Evolutionary conservation across 64 coral and sea anemone species (phyloP).

Genomic region (Montipora cactus): DNA sequence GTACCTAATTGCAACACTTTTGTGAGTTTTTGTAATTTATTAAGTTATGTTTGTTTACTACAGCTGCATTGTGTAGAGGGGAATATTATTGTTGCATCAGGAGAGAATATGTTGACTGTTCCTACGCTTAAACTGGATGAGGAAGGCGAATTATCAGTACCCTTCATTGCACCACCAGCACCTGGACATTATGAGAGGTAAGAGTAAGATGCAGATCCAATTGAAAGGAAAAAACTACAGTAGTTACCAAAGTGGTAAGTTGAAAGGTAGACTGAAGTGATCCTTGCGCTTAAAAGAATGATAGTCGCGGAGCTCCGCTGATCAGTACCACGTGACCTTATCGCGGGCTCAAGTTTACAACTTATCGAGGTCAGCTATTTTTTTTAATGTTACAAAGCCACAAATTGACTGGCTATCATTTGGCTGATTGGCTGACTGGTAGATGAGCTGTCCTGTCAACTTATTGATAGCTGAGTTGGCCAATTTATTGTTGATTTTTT

Average conservation of each 20-base stretch:
- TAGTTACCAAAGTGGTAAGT: too few relatives aligned
- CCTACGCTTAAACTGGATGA: slow-evolving; percentile 76
- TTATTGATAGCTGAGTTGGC: not conserved
- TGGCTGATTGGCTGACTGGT: not conserved
- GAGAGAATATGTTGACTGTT: slow-evolving; percentile 36
- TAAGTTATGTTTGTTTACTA: not conserved
- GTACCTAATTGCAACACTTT: too few relatives aligned
- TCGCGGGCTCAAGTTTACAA: too few relatives aligned
- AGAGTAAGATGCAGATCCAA: not conserved
- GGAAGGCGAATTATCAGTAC: slow-evolving; percentile 62
- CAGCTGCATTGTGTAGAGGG: slow-evolving; percentile 83
- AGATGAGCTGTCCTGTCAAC: not conserved
- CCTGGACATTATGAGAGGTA: slow-evolving; percentile 93
- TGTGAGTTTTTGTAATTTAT: too few relatives aligned
- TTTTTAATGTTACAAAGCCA: too few relatives aligned
- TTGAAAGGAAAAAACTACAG: too few relatives aligned
- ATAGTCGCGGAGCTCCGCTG: too few relatives aligned
- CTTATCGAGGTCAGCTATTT: too few relatives aligned
- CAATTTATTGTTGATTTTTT: not conserved
- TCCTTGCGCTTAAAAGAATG: too few relatives aligned
- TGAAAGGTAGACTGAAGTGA: too few relatives aligned
- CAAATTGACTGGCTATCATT: too few relatives aligned
- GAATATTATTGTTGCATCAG: slow-evolving; percentile 54
- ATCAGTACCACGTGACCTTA: too few relatives aligned
- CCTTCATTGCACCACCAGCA: slow-evolving; percentile 71